Evolutionary conservation across 2,113 vertebrate genomes (phyloP).

Genomic region (Muscicapa adusta): DNA sequence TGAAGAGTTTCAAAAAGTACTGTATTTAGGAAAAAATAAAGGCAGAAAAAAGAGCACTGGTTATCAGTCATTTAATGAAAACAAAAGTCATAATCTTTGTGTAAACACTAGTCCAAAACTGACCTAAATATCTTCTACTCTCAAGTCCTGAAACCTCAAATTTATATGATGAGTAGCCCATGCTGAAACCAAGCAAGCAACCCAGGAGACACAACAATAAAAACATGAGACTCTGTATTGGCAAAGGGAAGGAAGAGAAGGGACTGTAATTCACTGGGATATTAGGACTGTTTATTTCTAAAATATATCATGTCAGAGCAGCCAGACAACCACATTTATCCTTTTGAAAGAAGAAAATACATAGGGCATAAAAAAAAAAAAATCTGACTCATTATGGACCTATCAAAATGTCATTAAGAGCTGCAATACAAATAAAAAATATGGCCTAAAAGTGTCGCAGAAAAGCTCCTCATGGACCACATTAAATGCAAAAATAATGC

Average conservation of each 20-base stretch:
- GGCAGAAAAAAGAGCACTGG: background rate
- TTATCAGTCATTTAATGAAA: background rate
- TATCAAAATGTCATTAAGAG: conserved; percentile 36
- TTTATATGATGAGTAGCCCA: background rate
- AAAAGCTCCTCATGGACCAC: background rate
- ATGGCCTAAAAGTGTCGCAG: background rate
- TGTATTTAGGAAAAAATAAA: background rate
- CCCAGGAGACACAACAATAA: background rate
- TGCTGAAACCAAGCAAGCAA: background rate
- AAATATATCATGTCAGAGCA: background rate
- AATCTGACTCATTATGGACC: background rate
- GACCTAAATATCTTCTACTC: background rate
- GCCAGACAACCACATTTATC: background rate
- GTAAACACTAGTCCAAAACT: background rate
- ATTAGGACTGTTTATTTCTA: background rate
- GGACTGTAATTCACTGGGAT: background rate
- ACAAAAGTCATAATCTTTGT: background rate
- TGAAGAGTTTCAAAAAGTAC: background rate
- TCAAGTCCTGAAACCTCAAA: background rate
- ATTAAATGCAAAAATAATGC: conserved; percentile 38
- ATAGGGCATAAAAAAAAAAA: background rate
- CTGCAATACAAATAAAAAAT: background rate
- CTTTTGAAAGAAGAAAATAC: background rate
- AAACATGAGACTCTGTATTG: background rate
- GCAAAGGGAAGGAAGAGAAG: background rate